These are phyloP conservation scores for Leptobrachium ailaonicum DNA, from an alignment of 2,113 vertebrate species.

Conservation along the genomic window DNA sequence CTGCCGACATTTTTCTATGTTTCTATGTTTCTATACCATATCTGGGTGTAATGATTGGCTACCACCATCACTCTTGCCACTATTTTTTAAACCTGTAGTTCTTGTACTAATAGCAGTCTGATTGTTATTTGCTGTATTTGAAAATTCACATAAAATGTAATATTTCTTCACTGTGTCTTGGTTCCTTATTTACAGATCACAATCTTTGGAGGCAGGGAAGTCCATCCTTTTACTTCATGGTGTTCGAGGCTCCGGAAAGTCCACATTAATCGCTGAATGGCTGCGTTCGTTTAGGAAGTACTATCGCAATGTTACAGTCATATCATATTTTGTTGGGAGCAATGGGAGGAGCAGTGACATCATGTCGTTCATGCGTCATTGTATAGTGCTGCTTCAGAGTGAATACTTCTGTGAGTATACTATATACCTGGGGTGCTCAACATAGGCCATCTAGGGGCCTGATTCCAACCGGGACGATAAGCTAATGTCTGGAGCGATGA, in stretches of 20 bases:
- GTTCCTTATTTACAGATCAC: conserved; percentile 2
- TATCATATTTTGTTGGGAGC: conserved; percentile 58
- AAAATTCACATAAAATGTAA: not conserved
- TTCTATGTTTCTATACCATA: too few relatives aligned
- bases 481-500: too few relatives aligned
- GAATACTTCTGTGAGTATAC: conserved; percentile 51
- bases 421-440: not conserved
- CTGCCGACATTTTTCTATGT: too few relatives aligned
- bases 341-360: conserved; percentile 55
- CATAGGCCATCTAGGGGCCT: too few relatives aligned
- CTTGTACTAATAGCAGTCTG: too few relatives aligned
- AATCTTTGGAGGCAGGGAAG: not conserved
- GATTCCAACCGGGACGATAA: too few relatives aligned
- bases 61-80: too few relatives aligned
- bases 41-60: too few relatives aligned
- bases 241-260: conserved; percentile 62
- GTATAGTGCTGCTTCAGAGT: conserved; percentile 51
- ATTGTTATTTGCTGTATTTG: too few relatives aligned
- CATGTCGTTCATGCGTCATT: conserved; percentile 55
- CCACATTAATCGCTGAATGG: conserved; percentile 56
- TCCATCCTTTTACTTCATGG: conserved; percentile 60
- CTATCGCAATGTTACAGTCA: conserved; percentile 30
- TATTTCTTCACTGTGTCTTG: not conserved
- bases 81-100: too few relatives aligned
- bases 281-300: conserved; percentile 53